Base-by-base conservation (phyloP, 2,113 vertebrate species). In the Elephantulus edwardii region DNA sequence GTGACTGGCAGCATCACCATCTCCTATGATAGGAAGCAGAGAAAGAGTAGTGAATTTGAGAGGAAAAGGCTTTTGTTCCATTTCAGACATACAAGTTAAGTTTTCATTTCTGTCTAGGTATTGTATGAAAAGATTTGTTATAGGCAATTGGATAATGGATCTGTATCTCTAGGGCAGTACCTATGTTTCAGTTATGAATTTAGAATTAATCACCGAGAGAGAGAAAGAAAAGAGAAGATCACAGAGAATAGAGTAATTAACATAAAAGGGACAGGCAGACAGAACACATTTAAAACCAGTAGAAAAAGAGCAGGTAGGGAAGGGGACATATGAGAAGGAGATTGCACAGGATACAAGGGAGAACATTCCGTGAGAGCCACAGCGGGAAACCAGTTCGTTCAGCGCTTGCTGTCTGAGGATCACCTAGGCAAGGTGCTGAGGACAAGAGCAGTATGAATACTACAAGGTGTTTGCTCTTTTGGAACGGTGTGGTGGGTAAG, bases 121-220 rank as follows among this genome's bases (percentile, higher is more conserved):
- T 22, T 46, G 1, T n/a, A n/a, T 79, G 40, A 46, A 88, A 26
- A 58, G 40, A 7, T 44, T 20, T 22, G 8, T 14, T 44, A 28
- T 20, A 17, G 50, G 35, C 56, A 42, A 38, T 30, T 76, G 54
- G 48, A 26, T 79, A 38, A 68, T 54, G 26, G 26, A 44, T 72
- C 46, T 54, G 40, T 38, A 82, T 42, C 68, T 80, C 88, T 8
- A 28, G 46, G 46, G 12, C 26, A 26, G 40, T 35, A 17, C 26
- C 35, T 74, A 26, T 26, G 48, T 88, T 81, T 77, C 54, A 66
- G 16, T 22, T 82, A 22, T 12, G n/a, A 35, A 46, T 82, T 62
- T 62, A 33, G 62, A 82, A 68, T 77, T 82, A 54, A 30, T 93
- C 86, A 54, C 77, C 30, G 20, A 72, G 44, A 48, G 42, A 88